Conservation (phyloP, 2,797 vertebrate genomes). For the Ctenopoma kingsleyae region DNA sequence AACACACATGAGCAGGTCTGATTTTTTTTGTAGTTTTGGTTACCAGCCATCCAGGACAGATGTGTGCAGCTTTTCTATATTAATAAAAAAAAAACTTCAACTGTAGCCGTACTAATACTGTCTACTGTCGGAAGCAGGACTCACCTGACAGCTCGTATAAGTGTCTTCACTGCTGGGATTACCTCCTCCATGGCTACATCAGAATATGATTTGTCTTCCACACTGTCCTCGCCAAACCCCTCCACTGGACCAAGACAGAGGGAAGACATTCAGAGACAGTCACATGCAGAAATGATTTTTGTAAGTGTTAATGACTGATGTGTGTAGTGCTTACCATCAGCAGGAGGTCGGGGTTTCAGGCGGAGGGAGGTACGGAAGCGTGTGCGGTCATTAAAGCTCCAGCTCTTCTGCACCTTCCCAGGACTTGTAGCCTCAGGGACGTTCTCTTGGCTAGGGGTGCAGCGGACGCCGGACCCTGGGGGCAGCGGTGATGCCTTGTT, state of each 20-base stretch:
- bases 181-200: conserved; percentile 96
- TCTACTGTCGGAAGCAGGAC: conserved; percentile 32
- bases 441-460: conserved; percentile 92
- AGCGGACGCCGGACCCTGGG: conserved; percentile 82
- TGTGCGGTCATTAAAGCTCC: conserved; percentile 98
- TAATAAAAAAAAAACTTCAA: too few species aligned
- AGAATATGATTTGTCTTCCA: conserved; percentile 92
- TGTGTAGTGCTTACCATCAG: conserved; percentile 84
- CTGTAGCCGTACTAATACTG: too few species aligned
- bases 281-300: not conserved
- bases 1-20: not conserved
- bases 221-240: conserved; percentile 88
- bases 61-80: too few species aligned
- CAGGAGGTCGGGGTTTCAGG: conserved; percentile 88
- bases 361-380: conserved; percentile 95
- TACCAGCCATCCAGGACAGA: not conserved
- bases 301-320: not conserved
- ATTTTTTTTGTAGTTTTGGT: not conserved
- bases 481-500: conserved; percentile 86
- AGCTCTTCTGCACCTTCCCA: conserved; percentile 97
- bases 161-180: conserved; percentile 94
- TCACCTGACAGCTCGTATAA: conserved; percentile 96
- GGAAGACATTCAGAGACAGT: conserved; percentile 5
- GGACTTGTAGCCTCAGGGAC: conserved; percentile 89
- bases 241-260: conserved; percentile 78